phyloP scores from a whole-genome alignment of 1,140 invertebrate genomes.

The Planococcus citri region DNA sequence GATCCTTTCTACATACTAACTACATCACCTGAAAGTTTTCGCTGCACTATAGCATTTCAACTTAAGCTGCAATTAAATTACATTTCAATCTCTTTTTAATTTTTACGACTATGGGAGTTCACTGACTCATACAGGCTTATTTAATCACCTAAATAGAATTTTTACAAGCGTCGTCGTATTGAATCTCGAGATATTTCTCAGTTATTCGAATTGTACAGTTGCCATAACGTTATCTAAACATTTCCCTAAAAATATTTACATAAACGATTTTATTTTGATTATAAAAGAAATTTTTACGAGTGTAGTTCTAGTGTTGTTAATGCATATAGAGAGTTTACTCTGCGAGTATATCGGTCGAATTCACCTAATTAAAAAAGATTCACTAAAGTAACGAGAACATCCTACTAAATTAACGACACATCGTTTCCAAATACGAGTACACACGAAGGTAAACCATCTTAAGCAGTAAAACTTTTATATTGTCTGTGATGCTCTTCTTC shows the following conservation, averaged over 20 bases:
- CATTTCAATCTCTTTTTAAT: no score
- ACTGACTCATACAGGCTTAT: not conserved
- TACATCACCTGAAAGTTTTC: not conserved
- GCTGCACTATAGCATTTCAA: no score
- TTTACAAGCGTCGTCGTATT: not conserved
- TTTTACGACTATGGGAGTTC: not conserved
- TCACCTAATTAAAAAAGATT: not conserved
- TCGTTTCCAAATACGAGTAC: not conserved
- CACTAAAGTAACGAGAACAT: not conserved
- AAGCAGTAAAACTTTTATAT: not conserved
- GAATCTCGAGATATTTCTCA: not conserved
- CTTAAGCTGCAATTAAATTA: not conserved
- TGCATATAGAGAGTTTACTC: no score
- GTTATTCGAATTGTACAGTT: not conserved
- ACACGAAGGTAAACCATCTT: not conserved
- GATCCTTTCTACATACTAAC: not conserved
- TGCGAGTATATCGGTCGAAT: not conserved
- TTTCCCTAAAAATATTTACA: not conserved
- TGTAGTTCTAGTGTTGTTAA: no score
- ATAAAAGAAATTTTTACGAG: not conserved
- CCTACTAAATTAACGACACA: not conserved
- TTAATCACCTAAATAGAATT: not conserved
- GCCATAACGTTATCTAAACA: not conserved
- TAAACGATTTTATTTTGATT: not conserved
- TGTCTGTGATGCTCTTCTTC: no score